Evolutionary conservation across 2,797 vertebrate species (phyloP).

Genomic region (Phrynocephalus guinanensis): DNA sequence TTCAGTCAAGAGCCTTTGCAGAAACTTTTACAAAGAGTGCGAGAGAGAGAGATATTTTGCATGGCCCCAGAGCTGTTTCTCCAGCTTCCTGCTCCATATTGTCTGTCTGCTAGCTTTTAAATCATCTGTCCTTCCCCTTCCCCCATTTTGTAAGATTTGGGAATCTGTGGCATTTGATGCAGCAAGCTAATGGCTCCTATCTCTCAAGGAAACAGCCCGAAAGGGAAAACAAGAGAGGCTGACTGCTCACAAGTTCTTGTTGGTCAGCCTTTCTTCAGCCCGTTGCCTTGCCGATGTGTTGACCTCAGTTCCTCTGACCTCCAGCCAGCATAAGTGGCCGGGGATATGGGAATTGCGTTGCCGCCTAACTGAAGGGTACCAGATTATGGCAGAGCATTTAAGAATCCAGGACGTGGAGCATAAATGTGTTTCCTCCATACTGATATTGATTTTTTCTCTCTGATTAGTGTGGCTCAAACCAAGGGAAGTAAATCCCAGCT

Average conservation of each 20-base stretch:
- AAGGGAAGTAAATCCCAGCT: no score
- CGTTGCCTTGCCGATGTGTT: neutral
- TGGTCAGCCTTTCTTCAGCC: neutral
- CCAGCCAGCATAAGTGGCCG: neutral
- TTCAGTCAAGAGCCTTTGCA: constrained; percentile 65
- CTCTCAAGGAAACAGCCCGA: neutral
- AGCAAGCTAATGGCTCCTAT: constrained; percentile 6
- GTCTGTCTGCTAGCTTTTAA: constrained; percentile 49
- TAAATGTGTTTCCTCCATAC: neutral
- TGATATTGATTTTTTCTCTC: neutral
- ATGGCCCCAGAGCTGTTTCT: constrained; percentile 57
- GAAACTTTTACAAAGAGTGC: constrained; percentile 66
- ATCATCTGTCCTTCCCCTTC: constrained; percentile 43
- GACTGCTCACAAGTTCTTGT: neutral
- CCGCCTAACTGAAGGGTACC: neutral
- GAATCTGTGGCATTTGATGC: constrained; percentile 26
- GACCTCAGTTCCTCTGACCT: neutral
- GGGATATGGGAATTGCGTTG: neutral
- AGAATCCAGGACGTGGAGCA: neutral
- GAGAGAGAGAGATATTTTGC: constrained; percentile 65
- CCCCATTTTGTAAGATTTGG: constrained; percentile 40
- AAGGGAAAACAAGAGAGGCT: neutral
- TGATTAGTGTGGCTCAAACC: no score
- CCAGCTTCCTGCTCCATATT: constrained; percentile 48
- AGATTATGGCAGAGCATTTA: neutral